These are phyloP conservation scores for Philaenus spumarius DNA, from an alignment of 1,140 invertebrate species.

Conservation along the genomic window DNA sequence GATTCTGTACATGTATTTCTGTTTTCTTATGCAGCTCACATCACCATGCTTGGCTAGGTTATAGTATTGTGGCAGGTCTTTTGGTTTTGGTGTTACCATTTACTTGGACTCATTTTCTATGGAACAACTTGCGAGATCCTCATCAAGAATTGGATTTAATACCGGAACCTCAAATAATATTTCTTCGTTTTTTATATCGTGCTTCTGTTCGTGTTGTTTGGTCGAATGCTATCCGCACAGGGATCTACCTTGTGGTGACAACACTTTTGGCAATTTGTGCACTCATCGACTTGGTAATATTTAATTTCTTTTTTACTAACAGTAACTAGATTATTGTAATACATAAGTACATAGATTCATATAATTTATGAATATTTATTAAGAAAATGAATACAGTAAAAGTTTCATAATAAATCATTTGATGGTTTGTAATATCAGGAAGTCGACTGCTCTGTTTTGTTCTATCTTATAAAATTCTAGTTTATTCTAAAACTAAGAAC, in stretches of 20 bases:
- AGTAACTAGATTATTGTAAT: too few relatives aligned
- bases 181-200: constrained; percentile 43
- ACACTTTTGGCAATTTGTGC: constrained; percentile 53
- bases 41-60: constrained; percentile 44
- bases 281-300: constrained; percentile 53
- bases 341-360: too few relatives aligned
- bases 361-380: too few relatives aligned
- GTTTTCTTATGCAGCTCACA: constrained; percentile 37
- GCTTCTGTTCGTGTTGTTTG: constrained; percentile 47
- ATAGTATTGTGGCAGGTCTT: constrained; percentile 40
- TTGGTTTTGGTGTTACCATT: constrained; percentile 36
- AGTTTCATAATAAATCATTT: too few relatives aligned
- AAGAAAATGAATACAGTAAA: too few relatives aligned
- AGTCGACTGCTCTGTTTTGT: too few relatives aligned
- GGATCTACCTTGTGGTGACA: constrained; percentile 58
- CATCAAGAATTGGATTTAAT: constrained; percentile 41
- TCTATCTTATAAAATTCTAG: too few relatives aligned
- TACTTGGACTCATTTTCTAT: constrained; percentile 49
- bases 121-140: constrained; percentile 41
- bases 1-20: too few relatives aligned
- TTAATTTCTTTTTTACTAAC: too few relatives aligned
- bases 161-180: constrained; percentile 40
- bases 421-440: too few relatives aligned
- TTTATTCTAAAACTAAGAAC: too few relatives aligned
- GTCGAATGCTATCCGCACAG: constrained; percentile 51